Percentiles rank a stretch among this genome's conserved stretches.
Evolutionary conservation across 2,888 invertebrate genomes (phyloP).

Genomic region (Agrotis segetum): DNA sequence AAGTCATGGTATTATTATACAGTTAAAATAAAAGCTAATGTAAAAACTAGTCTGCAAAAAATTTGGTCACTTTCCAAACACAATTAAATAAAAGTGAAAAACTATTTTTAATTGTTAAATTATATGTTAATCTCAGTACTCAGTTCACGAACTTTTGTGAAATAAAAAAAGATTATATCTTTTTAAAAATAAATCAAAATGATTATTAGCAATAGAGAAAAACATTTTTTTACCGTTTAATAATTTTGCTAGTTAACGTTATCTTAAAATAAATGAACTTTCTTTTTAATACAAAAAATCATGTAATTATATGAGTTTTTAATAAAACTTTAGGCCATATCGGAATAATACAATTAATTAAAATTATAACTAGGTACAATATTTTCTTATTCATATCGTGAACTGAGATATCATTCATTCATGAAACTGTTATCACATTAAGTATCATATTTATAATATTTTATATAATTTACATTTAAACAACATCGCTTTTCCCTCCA

Average conservation of each 20-base stretch:
- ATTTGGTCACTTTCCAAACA: slow-evolving; percentile 60
- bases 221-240: too few relatives aligned
- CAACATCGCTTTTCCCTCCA: slow-evolving; percentile 68
- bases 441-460: slow-evolving; percentile 60
- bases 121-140: slow-evolving; percentile 46
- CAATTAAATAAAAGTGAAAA: slow-evolving; percentile 30
- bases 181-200: slow-evolving; percentile 4
- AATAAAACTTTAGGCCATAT: slow-evolving; percentile 43
- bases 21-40: slow-evolving; percentile 54
- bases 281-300: background rate
- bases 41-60: slow-evolving; percentile 45
- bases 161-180: slow-evolving; percentile 16
- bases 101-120: slow-evolving; percentile 33
- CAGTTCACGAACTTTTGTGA: slow-evolving; percentile 42
- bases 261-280: background rate
- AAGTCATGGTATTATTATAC: slow-evolving; percentile 61
- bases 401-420: slow-evolving; percentile 43
- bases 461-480: slow-evolving; percentile 74
- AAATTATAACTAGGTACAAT: too few relatives aligned
- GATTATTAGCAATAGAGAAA: background rate
- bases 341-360: slow-evolving; percentile 4
- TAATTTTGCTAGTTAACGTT: slow-evolving; percentile 15
- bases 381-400: slow-evolving; percentile 18
- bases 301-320: background rate
- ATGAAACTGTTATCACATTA: slow-evolving; percentile 70